Evolutionary conservation across 2,797 vertebrate species (phyloP), one percentile per base, ranked within the genome.

Genomic region (Lithobates pipiens): DNA sequence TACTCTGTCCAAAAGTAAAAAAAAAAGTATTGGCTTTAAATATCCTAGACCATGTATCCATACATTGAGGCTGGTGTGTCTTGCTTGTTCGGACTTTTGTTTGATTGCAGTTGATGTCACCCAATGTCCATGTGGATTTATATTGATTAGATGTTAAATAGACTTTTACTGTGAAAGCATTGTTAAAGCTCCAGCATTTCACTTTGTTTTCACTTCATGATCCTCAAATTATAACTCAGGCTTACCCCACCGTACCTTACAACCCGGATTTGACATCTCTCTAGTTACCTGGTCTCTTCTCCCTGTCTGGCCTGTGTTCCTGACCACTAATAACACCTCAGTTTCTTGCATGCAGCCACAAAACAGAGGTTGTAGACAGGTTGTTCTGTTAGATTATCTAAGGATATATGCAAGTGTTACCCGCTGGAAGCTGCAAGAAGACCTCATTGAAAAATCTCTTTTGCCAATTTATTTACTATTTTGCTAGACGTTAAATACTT

Each of bases 281-380:
- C 65, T 61, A 42, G 63, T 50, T 46, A 65, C 44, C 39, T 36
- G 7, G 57, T 15, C 69, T 34, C 13, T 36, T 36, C 57, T 83
- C 7, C 32, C 34, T 77, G 44, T 34, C 44, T 21, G 44, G 27
- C n/a, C 29, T 39, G 70, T n/a, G 6, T 79, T 65, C 46, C 23
- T 77, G 80, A 36, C 29, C 75, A 70, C 44, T 83, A 84, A 76
- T 84, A 27, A 61, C 78, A 83, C 18, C 42, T 75, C 54, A 71
- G 29, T 16, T 15, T 50, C 25, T 65, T 77, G 39, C 74, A 68
- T 63, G 50, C 77, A 50, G 84, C 34, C 77, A 50, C n/a, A 68
- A 86, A 81, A 61, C 71, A 71, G 72, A 67, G 76, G 76, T 70
- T 77, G 67, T 18, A 10, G 25, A 75, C 54, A 68, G 27, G 57